Evolutionary conservation across 2,797 vertebrate species (phyloP), one percentile per base, ranked within the genome.

Genomic region (Peromyscus nudipes): DNA sequence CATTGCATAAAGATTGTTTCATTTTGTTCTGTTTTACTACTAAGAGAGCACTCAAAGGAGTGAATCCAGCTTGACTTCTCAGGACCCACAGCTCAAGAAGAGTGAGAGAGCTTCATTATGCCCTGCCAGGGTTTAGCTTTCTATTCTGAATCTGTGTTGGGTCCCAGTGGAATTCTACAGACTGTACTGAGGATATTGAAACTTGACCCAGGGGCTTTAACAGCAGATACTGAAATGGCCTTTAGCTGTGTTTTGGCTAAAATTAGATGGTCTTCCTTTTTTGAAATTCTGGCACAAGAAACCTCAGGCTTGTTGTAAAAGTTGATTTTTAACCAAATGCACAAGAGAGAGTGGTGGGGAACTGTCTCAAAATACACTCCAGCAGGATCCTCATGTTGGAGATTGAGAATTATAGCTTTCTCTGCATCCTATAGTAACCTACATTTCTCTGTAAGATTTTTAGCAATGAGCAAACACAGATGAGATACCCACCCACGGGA

Each of bases 191-290:
- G 12, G 69, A 79, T 94, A 97, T 77, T 98, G 95, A 95, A 92
- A 40, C 97, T 96, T 98, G 93, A 96, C 96, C 94, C 29, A 23
- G 79, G 89, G 89, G 73, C 94, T 73, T 98, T 97, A 96, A 94
- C 25, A 95, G 85, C 87, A 92, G 81, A 96, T 97, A 97, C 95
- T 86, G 82, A 82, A 73, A 14, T 97, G 67, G 89, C 93, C 81
- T 73, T 90, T 83, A 37, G 5, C 94, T 96, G 52, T 71, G 13
- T 95, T 92, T 98, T 95, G 97, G 89, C 95, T 96, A 80, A 52
- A 89, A 84, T 96, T 91, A 69, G 62, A 91, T 86, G 95, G 64
- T 81, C 96, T 98, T 97, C 86, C 52, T 73, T 95, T 97, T 94
- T 96, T 27, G 75, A 97, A 97, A 95, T 89, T 67, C n/a, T 76